Conservation (phyloP, 2,113 vertebrate genomes). For the Monarcha castaneiventris region DNA sequence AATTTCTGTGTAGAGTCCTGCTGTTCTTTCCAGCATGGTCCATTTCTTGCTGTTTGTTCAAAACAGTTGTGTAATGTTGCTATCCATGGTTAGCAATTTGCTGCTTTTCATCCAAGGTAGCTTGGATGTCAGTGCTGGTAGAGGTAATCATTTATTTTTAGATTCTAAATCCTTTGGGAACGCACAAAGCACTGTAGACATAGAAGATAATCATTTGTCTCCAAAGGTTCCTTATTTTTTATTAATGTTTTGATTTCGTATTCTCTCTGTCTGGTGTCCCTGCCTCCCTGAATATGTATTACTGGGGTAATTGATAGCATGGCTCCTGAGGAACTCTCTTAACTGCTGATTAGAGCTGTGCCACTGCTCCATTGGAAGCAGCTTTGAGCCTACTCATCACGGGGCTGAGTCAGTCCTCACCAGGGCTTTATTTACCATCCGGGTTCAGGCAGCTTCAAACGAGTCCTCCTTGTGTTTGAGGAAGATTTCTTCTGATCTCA, state of each 20-base stretch:
- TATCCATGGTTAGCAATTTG: background rate
- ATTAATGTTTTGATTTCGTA: conserved; percentile 50
- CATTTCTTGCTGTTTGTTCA: background rate
- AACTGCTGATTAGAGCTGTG: conserved; percentile 36
- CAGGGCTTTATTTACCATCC: conserved; percentile 20
- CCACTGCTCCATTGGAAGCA: background rate
- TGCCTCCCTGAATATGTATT: conserved; percentile 40
- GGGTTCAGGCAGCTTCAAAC: background rate
- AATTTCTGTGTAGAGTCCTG: background rate
- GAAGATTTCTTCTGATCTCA: background rate
- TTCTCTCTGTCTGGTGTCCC: conserved; percentile 34
- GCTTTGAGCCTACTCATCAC: conserved; percentile 25
- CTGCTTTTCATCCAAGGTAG: conserved; percentile 22
- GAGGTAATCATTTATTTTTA: conserved; percentile 37
- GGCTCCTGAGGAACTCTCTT: conserved; percentile 22
- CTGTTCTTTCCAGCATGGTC: background rate
- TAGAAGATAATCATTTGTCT: conserved; percentile 36
- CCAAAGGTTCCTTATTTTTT: conserved; percentile 41
- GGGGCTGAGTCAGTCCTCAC: background rate
- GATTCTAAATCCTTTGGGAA: background rate
- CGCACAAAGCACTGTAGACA: background rate
- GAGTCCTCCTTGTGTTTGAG: background rate
- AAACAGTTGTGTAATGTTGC: background rate
- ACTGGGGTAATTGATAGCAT: conserved; percentile 25
- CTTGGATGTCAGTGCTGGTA: background rate